Conservation (phyloP, 2,888 invertebrate genomes). For the Frankliniella intonsa region DNA sequence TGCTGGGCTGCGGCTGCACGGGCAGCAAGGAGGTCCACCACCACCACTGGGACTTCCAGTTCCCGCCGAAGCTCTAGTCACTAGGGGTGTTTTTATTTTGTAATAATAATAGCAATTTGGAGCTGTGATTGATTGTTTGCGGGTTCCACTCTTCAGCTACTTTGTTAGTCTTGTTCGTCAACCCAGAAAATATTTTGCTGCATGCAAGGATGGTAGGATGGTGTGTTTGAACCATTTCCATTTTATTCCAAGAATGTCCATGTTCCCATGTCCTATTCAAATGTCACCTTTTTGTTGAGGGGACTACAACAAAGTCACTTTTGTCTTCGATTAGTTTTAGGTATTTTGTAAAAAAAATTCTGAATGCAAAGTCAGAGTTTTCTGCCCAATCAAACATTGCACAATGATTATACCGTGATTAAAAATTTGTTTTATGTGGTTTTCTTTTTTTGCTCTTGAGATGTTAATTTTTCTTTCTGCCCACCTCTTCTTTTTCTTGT, state of each 20-base stretch:
- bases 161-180: not conserved
- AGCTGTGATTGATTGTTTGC: conserved; percentile 1
- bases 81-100: not conserved
- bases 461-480: not conserved
- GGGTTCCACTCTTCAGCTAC: not conserved
- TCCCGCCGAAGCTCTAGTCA: conserved; percentile 58
- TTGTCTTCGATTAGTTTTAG: conserved; percentile 6
- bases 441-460: not conserved
- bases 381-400: too few species aligned
- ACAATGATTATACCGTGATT: too few species aligned
- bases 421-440: not conserved
- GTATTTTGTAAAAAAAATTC: not conserved
- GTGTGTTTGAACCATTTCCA: not conserved
- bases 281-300: not conserved
- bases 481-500: not conserved
- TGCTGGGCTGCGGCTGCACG: conserved; percentile 67
- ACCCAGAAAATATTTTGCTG: not conserved
- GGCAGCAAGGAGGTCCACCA: conserved; percentile 65
- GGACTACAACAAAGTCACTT: conserved; percentile 6
- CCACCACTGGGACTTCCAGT: conserved; percentile 85
- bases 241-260: conserved; percentile 6
- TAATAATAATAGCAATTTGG: not conserved
- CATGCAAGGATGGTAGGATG: not conserved
- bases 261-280: not conserved
- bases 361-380: not conserved